Base-by-base conservation (phyloP, 2,888 invertebrate species). In the Drepana falcataria region DNA sequence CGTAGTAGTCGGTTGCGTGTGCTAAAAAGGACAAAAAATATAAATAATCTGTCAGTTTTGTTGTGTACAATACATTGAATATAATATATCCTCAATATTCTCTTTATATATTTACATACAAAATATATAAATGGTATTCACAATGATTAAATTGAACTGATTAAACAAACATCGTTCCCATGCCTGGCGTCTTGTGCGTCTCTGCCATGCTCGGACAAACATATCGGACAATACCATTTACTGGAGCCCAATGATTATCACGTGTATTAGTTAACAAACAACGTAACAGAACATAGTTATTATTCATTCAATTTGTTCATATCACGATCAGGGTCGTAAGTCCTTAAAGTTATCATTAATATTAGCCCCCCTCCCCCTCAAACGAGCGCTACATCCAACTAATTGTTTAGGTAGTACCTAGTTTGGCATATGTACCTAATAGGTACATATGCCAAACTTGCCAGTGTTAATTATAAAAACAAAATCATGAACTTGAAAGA, bases 1-100 rank as follows among this genome's bases (percentile, higher is more conserved):
- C 98, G 97, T 98, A 98, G 93, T 98, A 98, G 93, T 98, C 98
- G 94, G 98, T 96, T 89, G 97, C 96, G 95, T 97, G 97, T 93
- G 97, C 98, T 97, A 86, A 77, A 88, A 82, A 69, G 84, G 84
- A 87, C 85, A 90, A 85, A 89, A 82, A 87, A 85, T 81, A 77
- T 83, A 84, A 85, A 83, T 75, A 81, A 77, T 74, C 75, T 73
- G 79, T 87, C 84, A 85, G 79, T 86, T 67, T 69, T 60, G 68
- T 61, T 66, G 21, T 21, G 21, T 21, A 21, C 21, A 21, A 21
- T 21, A 21, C 21, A 21, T 21, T 21, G 21, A 21, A 21, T 21
- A 21, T 21, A 21, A 21, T 21, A 21, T 21, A 21, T 21, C 21
- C 21, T 21, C 21, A 21, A 21, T 21, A 21, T 21, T 21, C 21